phyloP scores from a whole-genome alignment of 2,797 vertebrate genomes.

The Danio aesculapii region DNA sequence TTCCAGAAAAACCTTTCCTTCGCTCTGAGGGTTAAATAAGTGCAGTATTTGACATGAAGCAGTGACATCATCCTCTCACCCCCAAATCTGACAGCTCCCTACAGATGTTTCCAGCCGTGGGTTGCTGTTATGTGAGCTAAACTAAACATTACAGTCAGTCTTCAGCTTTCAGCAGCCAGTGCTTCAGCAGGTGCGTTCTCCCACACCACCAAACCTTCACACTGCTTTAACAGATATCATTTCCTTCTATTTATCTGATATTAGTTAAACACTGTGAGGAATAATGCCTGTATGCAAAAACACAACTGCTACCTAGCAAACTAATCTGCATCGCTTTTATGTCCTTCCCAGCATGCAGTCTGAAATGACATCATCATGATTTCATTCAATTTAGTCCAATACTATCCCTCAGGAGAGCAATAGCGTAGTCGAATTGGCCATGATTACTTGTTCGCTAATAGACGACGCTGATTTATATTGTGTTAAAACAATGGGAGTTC shows the following conservation, averaged over 20 bases:
- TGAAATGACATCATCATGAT: conserved; percentile 45
- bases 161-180: conserved; percentile 35
- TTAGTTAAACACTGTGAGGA: neutral
- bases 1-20: conserved; percentile 5
- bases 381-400: conserved; percentile 43
- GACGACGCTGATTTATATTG: conserved; percentile 38
- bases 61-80: conserved; percentile 73
- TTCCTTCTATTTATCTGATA: conserved; percentile 7
- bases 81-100: conserved; percentile 64
- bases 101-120: conserved; percentile 68
- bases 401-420: conserved; percentile 47
- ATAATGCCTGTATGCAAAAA: conserved; percentile 11
- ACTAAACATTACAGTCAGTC: conserved; percentile 55
- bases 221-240: neutral
- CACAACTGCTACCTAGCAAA: conserved; percentile 44
- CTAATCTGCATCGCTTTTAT: conserved; percentile 27
- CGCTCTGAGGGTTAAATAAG: conserved; percentile 58
- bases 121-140: conserved; percentile 58
- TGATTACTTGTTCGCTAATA: conserved; percentile 40
- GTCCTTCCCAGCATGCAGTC: conserved; percentile 16
- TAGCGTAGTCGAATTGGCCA: conserved; percentile 35
- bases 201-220: conserved; percentile 60
- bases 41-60: conserved; percentile 67
- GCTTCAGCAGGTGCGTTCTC: conserved; percentile 61
- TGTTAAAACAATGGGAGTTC: conserved; percentile 35